Percentiles rank a stretch among this genome's conserved stretches.
Conservation (phyloP, 2,888 invertebrate genomes). For the Cephus sareptanus region DNA sequence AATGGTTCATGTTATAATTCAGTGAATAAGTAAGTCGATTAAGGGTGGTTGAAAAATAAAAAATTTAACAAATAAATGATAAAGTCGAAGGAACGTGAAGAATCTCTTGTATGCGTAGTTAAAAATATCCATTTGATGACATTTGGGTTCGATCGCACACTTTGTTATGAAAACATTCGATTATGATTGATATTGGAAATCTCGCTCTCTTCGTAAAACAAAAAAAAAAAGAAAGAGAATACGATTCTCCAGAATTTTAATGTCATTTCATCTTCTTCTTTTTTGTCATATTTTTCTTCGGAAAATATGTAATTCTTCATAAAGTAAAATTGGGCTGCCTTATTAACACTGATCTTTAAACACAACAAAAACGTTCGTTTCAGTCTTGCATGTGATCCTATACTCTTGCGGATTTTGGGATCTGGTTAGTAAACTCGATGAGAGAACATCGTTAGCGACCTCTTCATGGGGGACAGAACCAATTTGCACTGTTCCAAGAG, state of each 20-base stretch:
- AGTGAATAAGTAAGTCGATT: not conserved
- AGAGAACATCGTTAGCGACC: not conserved
- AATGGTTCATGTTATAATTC: not conserved
- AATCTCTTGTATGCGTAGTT: not conserved
- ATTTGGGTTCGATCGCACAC: not conserved
- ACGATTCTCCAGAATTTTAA: not conserved
- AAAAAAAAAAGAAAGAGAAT: not conserved
- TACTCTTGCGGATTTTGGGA: not conserved
- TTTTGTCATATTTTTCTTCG: not conserved
- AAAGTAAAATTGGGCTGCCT: slow-evolving; percentile 14
- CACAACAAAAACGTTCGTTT: slow-evolving; percentile 23
- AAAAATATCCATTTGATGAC: not conserved
- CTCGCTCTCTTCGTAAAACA: not conserved
- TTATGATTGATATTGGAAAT: not conserved
- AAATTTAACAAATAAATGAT: not conserved
- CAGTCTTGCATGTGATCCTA: slow-evolving; percentile 35
- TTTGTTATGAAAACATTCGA: not conserved
- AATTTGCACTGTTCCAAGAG: slow-evolving; percentile 13
- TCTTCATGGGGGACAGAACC: slow-evolving; percentile 10
- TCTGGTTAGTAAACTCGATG: not conserved
- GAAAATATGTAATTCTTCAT: not conserved
- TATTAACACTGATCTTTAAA: slow-evolving; percentile 18
- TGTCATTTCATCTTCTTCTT: not conserved
- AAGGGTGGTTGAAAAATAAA: not conserved
- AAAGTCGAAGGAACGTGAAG: not conserved